These are phyloP conservation scores for Cremastinae sp. DNA, from an alignment of 2,888 invertebrate genomes.

Conservation along the genomic window DNA sequence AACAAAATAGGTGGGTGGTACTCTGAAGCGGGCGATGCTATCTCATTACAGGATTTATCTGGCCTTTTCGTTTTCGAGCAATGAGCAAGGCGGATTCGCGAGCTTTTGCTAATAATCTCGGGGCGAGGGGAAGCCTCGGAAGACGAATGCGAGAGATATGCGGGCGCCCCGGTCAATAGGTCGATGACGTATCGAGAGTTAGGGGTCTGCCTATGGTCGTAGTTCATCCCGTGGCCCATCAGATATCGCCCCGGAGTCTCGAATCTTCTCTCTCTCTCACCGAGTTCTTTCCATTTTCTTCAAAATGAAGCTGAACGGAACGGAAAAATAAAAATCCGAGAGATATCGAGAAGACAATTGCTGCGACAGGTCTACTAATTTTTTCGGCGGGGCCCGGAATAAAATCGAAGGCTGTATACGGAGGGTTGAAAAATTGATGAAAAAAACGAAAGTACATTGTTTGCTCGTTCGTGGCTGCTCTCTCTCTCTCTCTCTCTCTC, in stretches of 20 bases:
- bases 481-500: constrained; percentile 15
- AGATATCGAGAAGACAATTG: not conserved
- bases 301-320: not conserved
- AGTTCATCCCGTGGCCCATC: constrained; percentile 77
- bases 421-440: constrained; percentile 61
- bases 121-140: constrained; percentile 2
- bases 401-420: too few species aligned
- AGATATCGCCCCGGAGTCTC: constrained; percentile 65
- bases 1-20: constrained; percentile 31
- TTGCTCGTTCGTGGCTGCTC: constrained; percentile 65
- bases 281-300: not conserved
- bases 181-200: constrained; percentile 56
- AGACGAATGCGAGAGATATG: constrained; percentile 1
- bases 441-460: constrained; percentile 73
- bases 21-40: constrained; percentile 50
- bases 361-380: not conserved
- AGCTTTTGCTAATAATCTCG: constrained; percentile 44
- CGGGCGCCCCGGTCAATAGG: constrained; percentile 37
- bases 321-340: not conserved
- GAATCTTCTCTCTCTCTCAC: constrained; percentile 14
- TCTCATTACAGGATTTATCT: constrained; percentile 21
- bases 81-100: constrained; percentile 12
- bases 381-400: constrained; percentile 39
- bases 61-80: constrained; percentile 16
- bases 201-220: constrained; percentile 68